phyloP scores from a whole-genome alignment of 1,140 invertebrate genomes.

The Holotrichia oblita region DNA sequence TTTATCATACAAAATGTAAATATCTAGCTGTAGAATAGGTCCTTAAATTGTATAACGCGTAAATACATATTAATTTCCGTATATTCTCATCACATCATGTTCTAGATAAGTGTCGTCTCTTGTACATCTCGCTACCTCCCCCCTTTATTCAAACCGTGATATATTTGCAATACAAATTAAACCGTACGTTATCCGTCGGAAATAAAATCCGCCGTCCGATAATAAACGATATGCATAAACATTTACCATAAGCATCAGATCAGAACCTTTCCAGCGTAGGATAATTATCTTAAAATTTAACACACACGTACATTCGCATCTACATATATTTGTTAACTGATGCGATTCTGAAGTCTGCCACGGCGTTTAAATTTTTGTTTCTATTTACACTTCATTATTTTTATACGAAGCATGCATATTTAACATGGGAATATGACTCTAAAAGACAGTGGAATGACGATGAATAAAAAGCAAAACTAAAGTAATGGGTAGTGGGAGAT shows the following conservation, averaged over 20 bases:
- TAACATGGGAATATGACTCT: too few species aligned
- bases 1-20: neutral
- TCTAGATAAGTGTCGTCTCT: conserved; percentile 29
- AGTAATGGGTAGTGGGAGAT: too few species aligned
- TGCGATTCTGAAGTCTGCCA: conserved; percentile 34
- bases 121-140: conserved; percentile 1
- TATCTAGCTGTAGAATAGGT: conserved; percentile 8
- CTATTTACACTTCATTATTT: conserved; percentile 37
- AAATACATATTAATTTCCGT: conserved; percentile 34
- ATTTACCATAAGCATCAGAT: conserved; percentile 33
- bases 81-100: conserved; percentile 32
- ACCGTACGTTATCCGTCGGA: conserved; percentile 28
- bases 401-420: conserved; percentile 28
- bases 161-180: conserved; percentile 37
- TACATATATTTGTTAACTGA: conserved; percentile 36
- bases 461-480: too few species aligned
- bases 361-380: conserved; percentile 34
- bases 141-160: conserved; percentile 19
- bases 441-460: too few species aligned
- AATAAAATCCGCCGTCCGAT: conserved; percentile 17
- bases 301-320: neutral
- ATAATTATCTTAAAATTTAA: conserved; percentile 33
- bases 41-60: conserved; percentile 6
- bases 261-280: conserved; percentile 27
- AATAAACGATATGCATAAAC: conserved; percentile 34